phyloP scores from a whole-genome alignment of 1,140 invertebrate species.

The Araneus ventricosus region DNA sequence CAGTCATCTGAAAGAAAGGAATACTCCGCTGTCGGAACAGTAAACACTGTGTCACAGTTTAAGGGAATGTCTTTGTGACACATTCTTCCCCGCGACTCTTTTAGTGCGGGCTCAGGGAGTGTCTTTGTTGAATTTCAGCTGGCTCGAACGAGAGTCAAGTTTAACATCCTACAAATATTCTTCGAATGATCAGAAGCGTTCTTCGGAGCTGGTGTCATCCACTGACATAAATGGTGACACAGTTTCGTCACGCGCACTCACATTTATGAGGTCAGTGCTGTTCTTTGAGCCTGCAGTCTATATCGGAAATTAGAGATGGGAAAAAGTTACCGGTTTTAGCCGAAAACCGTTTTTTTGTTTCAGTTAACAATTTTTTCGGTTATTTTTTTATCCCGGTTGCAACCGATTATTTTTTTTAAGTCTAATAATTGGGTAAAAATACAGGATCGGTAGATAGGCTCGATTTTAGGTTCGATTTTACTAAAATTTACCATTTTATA shows the following conservation, averaged over 20 bases:
- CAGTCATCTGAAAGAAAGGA: conserved; percentile 6
- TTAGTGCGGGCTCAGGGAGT: background rate
- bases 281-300: too few relatives aligned
- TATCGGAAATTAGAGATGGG: too few relatives aligned
- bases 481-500: too few relatives aligned
- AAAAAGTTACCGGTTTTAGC: too few relatives aligned
- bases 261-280: too few relatives aligned
- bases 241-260: background rate
- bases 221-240: background rate
- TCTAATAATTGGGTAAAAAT: too few relatives aligned
- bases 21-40: conserved; percentile 22
- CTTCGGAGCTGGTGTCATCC: background rate
- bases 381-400: too few relatives aligned
- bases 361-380: too few relatives aligned
- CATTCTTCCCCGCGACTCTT: background rate
- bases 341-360: too few relatives aligned
- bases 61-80: conserved; percentile 15
- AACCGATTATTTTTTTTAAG: too few relatives aligned
- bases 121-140: background rate
- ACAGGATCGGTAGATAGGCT: too few relatives aligned
- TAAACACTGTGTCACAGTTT: conserved; percentile 43
- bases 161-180: background rate
- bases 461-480: too few relatives aligned
- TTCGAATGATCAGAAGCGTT: background rate
- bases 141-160: background rate